phyloP scores from a whole-genome alignment of 2,888 invertebrate species.

The Petrolisthes manimaculis region DNA sequence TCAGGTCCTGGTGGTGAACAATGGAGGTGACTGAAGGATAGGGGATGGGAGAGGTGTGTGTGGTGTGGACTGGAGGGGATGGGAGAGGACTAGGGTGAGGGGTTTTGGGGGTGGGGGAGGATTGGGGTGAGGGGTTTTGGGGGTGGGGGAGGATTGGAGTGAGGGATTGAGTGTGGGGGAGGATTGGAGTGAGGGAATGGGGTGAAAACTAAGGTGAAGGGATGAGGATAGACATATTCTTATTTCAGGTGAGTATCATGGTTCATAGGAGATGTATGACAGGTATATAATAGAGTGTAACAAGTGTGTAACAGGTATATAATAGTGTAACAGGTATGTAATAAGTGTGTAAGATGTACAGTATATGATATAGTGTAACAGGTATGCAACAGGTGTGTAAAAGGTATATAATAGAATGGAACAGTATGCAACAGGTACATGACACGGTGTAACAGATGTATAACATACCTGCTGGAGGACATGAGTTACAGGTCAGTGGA shows the following conservation, averaged over 20 bases:
- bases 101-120: too few species aligned
- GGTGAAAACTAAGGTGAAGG: neutral
- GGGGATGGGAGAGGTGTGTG: neutral
- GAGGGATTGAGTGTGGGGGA: neutral
- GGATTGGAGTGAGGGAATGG: neutral
- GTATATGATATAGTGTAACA: neutral
- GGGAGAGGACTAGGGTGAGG: neutral
- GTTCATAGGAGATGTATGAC: neutral
- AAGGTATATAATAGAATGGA: neutral
- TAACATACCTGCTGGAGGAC: constrained; percentile 26
- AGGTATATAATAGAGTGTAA: neutral
- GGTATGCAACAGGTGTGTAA: neutral
- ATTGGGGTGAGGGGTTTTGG: too few species aligned
- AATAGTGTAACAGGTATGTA: neutral
- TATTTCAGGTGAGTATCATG: neutral
- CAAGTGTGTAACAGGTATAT: too few species aligned
- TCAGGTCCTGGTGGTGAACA: constrained; percentile 10
- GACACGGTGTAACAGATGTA: neutral
- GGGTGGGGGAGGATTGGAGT: neutral
- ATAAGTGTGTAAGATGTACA: neutral
- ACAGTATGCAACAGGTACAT: neutral
- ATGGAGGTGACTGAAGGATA: neutral
- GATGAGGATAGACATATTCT: neutral
- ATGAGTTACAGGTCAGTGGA: constrained; percentile 34
- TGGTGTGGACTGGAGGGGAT: neutral